Conservation (phyloP, 53 echinoderm and acorn worm species). For the Astropecten irregularis region DNA sequence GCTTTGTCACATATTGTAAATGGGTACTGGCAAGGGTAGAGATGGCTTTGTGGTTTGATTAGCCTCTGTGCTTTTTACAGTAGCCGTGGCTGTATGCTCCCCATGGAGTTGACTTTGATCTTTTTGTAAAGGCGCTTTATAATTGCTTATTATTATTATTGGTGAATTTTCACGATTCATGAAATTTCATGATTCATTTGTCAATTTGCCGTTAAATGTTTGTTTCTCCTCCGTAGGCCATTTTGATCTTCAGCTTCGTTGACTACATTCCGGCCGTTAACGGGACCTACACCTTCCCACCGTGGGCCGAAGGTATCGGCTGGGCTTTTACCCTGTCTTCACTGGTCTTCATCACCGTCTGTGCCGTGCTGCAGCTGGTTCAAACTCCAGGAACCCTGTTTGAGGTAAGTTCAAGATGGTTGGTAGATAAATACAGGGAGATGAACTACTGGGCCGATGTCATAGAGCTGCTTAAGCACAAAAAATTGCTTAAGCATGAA, state of each 20-base stretch:
- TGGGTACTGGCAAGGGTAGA: no score
- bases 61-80: no score
- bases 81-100: no score
- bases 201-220: neutral
- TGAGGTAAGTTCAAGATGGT: conserved; percentile 54
- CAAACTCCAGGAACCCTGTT: conserved; percentile 43
- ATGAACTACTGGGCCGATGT: no score
- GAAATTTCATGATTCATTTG: neutral
- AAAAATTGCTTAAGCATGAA: no score
- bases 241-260: conserved; percentile 77
- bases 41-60: no score
- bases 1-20: no score
- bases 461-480: no score
- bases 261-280: conserved; percentile 80
- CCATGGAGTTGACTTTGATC: no score
- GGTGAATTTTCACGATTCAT: no score
- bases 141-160: no score
- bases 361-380: conserved; percentile 46
- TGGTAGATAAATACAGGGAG: neutral
- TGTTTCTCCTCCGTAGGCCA: conserved; percentile 52
- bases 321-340: conserved; percentile 77
- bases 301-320: conserved; percentile 81
- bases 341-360: conserved; percentile 62
- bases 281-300: conserved; percentile 76
- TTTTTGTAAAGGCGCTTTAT: no score